Conservation (phyloP, 2,113 vertebrate genomes). For the Apus apus region DNA sequence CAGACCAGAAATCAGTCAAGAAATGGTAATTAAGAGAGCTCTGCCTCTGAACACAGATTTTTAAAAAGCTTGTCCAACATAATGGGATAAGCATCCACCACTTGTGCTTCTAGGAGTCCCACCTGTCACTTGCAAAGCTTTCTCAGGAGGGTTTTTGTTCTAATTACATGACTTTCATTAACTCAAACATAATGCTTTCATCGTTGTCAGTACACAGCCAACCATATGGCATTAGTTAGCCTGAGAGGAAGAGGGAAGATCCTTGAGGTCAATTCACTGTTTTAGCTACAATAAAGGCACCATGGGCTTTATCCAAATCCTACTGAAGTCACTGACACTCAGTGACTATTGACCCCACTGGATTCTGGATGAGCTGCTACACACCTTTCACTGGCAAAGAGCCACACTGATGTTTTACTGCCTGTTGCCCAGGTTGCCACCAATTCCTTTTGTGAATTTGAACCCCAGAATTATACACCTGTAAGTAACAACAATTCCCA, state of each 20-base stretch:
- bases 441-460: not conserved
- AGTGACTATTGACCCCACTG: not conserved
- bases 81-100: not conserved
- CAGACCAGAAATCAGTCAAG: not conserved
- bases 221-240: not conserved
- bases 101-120: not conserved
- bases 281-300: not conserved
- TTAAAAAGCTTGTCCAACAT: not conserved
- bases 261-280: not conserved
- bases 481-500: not conserved
- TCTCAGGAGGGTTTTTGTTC: not conserved
- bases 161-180: not conserved
- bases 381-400: not conserved
- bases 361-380: not conserved
- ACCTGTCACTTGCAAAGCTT: not conserved
- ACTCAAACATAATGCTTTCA: not conserved
- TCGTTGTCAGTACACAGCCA: fast-evolving
- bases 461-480: not conserved
- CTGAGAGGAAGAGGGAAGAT: not conserved
- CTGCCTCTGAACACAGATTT: not conserved
- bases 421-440: not conserved
- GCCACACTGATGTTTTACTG: not conserved
- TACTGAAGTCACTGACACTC: not conserved
- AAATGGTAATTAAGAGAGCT: not conserved
- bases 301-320: not conserved